Conservation (phyloP, 2,797 vertebrate genomes). For the Crenuchus spilurus region DNA sequence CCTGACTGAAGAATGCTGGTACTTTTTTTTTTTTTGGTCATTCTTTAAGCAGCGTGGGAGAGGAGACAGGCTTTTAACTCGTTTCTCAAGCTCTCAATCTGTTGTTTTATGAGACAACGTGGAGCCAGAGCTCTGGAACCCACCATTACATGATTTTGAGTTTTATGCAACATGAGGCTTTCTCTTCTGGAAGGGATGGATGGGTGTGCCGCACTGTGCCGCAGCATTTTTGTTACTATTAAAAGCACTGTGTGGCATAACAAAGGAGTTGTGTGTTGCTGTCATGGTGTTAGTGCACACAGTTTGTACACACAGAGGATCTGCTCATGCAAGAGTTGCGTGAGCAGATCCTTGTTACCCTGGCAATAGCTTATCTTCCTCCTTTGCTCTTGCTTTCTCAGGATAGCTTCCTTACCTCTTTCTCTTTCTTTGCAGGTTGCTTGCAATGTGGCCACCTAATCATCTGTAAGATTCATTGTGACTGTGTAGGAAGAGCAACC, state of each 20-base stretch:
- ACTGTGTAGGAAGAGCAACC: background rate
- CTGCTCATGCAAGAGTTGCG: background rate
- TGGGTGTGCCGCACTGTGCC: background rate
- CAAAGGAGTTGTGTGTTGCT: background rate
- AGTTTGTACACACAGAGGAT: no score
- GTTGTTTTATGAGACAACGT: slow-evolving; percentile 24
- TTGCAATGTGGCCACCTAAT: background rate
- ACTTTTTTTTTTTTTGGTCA: background rate
- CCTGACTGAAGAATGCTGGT: background rate
- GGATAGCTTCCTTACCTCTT: background rate
- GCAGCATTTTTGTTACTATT: slow-evolving; percentile 13
- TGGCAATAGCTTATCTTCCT: background rate
- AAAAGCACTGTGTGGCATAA: background rate
- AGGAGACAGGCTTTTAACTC: background rate
- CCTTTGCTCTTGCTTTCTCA: background rate
- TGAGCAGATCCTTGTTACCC: background rate
- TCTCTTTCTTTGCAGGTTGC: background rate
- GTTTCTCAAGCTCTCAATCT: slow-evolving; percentile 5
- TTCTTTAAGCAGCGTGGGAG: background rate
- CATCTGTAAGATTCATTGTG: background rate
- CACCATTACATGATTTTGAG: slow-evolving; percentile 20
- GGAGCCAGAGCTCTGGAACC: slow-evolving; percentile 22
- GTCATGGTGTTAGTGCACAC: background rate
- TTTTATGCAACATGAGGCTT: slow-evolving; percentile 1
- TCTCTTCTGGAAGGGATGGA: background rate